Base-by-base conservation (phyloP, 2,797 vertebrate species). In the Sebastes nivosus region DNA sequence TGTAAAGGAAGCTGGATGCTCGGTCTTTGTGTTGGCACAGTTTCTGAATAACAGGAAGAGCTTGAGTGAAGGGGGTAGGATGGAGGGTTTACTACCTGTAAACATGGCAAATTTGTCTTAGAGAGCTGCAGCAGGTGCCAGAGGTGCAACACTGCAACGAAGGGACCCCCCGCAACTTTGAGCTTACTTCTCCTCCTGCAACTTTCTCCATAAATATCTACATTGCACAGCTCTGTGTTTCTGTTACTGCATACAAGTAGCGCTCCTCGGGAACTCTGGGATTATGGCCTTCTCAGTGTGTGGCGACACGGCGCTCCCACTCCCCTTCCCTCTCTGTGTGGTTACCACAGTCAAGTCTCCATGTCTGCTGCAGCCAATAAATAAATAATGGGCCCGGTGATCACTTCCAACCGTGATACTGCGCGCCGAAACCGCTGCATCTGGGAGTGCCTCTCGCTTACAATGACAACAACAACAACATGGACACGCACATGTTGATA, bases 301-400 rank as follows among this genome's bases (percentile, higher is more conserved):
- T 88, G 92, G 91, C 80, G 84, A 90, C 85, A 81, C 27, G 54
- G 72, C 55, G 20, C 75, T 82, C 73, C 80, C 77, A 30, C 83
- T 82, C 87, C 85, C 87, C 88, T 86, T 82, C 83, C 50, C 50
- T 88, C 90, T 88, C 86, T 59, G 83, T 92, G 92, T 84, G 92
- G 93, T 94, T 88, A 92, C 91, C 93, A 91, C 89, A 92, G 94
- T 65, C 82, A 84, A 72, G 77, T 93, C 94, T 94, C 92, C 92
- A 92, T 92, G 92, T 95, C 94, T 92, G 92, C 94, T 92, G 85
- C 86, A 93, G 91, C 87, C 93, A 93, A 95, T 95, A 93, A 95
- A 95, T 95, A 94, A 95, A 94, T 94, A 95, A 95, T 95, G 93
- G 92, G 87, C 87, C 89, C 22, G 77, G 90, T 91, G 90, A 94